Conservation (phyloP, 2,797 vertebrate genomes). For the Tachyglossus aculeatus region DNA sequence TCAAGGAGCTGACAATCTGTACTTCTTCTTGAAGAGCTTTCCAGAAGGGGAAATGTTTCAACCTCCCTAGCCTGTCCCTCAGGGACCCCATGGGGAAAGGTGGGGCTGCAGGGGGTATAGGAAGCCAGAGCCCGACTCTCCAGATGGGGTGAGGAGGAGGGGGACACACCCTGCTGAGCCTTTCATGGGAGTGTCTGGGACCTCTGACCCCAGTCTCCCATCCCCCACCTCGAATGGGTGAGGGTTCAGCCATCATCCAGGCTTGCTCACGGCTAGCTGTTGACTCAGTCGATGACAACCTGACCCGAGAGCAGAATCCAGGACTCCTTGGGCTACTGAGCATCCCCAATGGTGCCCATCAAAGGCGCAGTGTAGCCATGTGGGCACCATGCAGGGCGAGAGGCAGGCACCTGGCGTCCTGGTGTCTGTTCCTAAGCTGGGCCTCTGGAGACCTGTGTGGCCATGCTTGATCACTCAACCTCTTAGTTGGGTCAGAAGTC, state of each 20-base stretch:
- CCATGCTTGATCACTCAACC: conserved; percentile 1
- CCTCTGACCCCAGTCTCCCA: too few relatives aligned
- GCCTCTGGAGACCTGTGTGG: too few relatives aligned
- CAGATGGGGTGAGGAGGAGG: too few relatives aligned
- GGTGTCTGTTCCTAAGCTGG: background rate
- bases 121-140: background rate
- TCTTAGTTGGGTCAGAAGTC: background rate
- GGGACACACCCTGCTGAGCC: too few relatives aligned
- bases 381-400: background rate
- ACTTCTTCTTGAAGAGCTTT: too few relatives aligned
- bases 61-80: too few relatives aligned
- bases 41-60: too few relatives aligned
- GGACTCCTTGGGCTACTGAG: background rate
- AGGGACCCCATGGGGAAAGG: background rate
- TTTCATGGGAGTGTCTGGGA: too few relatives aligned
- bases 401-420: background rate
- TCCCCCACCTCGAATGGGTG: background rate
- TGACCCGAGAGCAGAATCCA: background rate
- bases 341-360: background rate
- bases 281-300: too few relatives aligned
- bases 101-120: background rate
- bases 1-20: too few relatives aligned
- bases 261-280: background rate
- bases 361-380: too few relatives aligned
- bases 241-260: background rate